Evolutionary conservation across 2,113 vertebrate genomes (phyloP), one percentile per base, ranked within the genome.

Genomic region (Leiothrix lutea): DNA sequence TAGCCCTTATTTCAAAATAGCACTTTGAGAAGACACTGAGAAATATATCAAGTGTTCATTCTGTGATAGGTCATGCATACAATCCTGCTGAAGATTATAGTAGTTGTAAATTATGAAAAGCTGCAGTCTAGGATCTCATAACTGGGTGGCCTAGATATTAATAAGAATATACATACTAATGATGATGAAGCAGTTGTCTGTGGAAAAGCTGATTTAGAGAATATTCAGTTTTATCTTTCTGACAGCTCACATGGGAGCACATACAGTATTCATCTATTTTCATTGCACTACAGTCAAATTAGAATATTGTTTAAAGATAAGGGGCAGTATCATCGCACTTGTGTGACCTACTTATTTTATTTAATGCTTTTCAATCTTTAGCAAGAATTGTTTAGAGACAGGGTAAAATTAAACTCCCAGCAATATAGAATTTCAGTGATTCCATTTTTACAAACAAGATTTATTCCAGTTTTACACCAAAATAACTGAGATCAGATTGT

Each of bases 111-210:
- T 97, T 96, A 96, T 86, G 82, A 92, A 95, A 95, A 94, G 82
- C 73, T 88, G 73, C 71, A 94, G 74, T 92, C 94, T 78, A 86
- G 75, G 82, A 71, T 94, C 91, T 88, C 84, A 36, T 95, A 96
- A 87, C 82, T 80, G 90, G 92, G 90, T 97, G 96, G 93, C 97
- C 97, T 96, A 97, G 96, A 98, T 98, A 98, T 97, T 98, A 98
- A 96, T 92, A 97, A 96, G 97, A 96, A 97, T 97, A 97, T 97
- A 97, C 97, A 97, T 97, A 96, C 97, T 98, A 98, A 98, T 98
- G 97, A 97, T 97, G 97, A 98, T 96, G 94, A 97, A 97, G 97
- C 98, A 97, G 97, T 97, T 98, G 98, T 96, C 97, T 96, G 36
- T 73, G 77, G 90, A 95, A 98, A 98, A 97, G 97, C 98, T 98